Conservation (phyloP, 2,113 vertebrate genomes). For the Gadus chalcogrammus region DNA sequence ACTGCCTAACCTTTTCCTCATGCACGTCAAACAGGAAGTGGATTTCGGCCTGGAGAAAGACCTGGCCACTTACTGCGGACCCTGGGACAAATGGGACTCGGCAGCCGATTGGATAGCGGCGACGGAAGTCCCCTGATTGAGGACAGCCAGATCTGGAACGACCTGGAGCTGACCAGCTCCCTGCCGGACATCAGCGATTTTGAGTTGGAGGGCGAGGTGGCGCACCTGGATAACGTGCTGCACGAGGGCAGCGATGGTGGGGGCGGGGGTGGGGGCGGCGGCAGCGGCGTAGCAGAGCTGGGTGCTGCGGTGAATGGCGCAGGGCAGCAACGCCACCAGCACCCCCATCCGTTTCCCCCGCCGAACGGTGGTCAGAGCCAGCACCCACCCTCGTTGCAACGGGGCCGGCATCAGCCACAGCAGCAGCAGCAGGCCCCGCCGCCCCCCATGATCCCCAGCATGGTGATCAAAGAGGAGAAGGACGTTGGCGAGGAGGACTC, state of each 20-base stretch:
- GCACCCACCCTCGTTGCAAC: constrained; percentile 51
- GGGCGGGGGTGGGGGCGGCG: constrained; percentile 38
- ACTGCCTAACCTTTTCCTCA: constrained; percentile 55
- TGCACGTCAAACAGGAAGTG: constrained; percentile 65
- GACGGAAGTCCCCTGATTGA: constrained; percentile 66
- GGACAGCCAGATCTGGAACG: constrained; percentile 84
- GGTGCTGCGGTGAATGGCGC: constrained; percentile 65
- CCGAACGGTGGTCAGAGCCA: constrained; percentile 37
- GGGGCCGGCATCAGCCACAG: constrained; percentile 37
- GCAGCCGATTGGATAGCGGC: constrained; percentile 67
- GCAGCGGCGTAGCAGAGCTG: too few relatives aligned
- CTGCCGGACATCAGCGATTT: constrained; percentile 83
- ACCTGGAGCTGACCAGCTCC: constrained; percentile 83
- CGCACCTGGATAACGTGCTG: constrained; percentile 79
- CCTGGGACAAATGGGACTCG: constrained; percentile 45
- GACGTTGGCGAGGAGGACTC: constrained; percentile 63
- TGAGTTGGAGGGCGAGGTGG: constrained; percentile 76
- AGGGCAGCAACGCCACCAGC: constrained; percentile 54
- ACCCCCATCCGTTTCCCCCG: too few relatives aligned
- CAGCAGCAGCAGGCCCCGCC: constrained; percentile 58
- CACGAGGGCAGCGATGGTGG: constrained; percentile 64
- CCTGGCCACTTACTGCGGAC: constrained; percentile 43
- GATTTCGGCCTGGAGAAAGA: constrained; percentile 73
- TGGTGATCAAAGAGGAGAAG: constrained; percentile 86
- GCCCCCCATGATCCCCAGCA: constrained; percentile 68